phyloP scores from a whole-genome alignment of 2,888 invertebrate genomes.

The Dasypogon diadema region DNA sequence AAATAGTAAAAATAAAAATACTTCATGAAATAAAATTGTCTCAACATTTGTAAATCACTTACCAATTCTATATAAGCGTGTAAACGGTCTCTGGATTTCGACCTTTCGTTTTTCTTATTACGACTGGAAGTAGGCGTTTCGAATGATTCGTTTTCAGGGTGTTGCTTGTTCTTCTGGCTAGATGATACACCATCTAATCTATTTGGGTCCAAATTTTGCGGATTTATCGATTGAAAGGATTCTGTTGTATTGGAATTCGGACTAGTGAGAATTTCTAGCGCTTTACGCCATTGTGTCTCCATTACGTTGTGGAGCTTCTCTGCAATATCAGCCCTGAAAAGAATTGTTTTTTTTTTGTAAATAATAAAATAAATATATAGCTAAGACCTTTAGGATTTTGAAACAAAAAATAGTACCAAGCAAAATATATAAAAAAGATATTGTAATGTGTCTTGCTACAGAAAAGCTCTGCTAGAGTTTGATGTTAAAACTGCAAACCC shows the following conservation, averaged over 20 bases:
- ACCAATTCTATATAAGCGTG: conserved; percentile 67
- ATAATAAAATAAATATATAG: too few species aligned
- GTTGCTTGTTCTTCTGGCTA: conserved; percentile 55
- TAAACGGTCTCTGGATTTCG: conserved; percentile 61
- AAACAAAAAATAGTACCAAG: background rate
- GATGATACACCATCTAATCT: conserved; percentile 56
- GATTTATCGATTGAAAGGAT: conserved; percentile 40
- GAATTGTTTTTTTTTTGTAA: background rate
- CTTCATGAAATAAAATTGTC: background rate
- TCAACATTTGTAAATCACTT: conserved; percentile 42
- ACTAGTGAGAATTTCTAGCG: conserved; percentile 76
- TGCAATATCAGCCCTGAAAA: conserved; percentile 76
- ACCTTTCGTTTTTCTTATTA: conserved; percentile 40
- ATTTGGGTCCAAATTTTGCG: conserved; percentile 41
- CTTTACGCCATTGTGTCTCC: conserved; percentile 86
- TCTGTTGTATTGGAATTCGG: conserved; percentile 59
- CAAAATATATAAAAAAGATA: background rate
- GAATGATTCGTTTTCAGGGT: conserved; percentile 62
- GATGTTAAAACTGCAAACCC: too few species aligned
- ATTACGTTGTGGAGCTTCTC: conserved; percentile 81
- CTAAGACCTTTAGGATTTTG: too few species aligned
- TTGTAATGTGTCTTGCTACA: too few species aligned
- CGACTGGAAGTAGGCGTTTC: conserved; percentile 66
- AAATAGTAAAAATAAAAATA: background rate
- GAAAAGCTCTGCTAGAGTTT: too few species aligned